phyloP scores from a whole-genome alignment of 2,113 vertebrate species.

The Scomber colias region DNA sequence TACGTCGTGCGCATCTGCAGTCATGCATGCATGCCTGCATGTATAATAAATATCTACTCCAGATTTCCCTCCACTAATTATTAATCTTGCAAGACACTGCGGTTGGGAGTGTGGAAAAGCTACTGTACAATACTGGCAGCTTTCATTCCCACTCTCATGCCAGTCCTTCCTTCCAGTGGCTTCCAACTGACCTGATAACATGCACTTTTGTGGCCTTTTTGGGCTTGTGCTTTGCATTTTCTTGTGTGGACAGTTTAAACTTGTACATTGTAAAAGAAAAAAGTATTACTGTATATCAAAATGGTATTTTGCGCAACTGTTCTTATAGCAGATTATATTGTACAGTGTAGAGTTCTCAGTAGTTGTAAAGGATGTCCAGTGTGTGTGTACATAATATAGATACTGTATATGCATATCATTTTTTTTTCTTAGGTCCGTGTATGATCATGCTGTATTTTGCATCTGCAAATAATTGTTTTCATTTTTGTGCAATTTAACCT shows the following conservation, averaged over 20 bases:
- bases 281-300: slow-evolving; percentile 83
- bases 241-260: slow-evolving; percentile 73
- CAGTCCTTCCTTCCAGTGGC: slow-evolving; percentile 79
- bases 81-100: slow-evolving; percentile 57
- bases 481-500: slow-evolving; percentile 74
- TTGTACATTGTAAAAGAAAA: slow-evolving; percentile 78
- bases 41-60: slow-evolving; percentile 64
- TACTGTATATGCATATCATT: slow-evolving; percentile 76
- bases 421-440: slow-evolving; percentile 45
- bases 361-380: slow-evolving; percentile 79
- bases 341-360: slow-evolving; percentile 83
- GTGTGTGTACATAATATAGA: slow-evolving; percentile 78
- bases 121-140: slow-evolving; percentile 30
- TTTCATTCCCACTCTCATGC: slow-evolving; percentile 28
- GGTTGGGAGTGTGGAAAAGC: slow-evolving; percentile 40
- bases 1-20: slow-evolving; percentile 19
- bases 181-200: slow-evolving; percentile 84
- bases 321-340: slow-evolving; percentile 83
- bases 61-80: slow-evolving; percentile 63
- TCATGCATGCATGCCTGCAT: slow-evolving; percentile 50
- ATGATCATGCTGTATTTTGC: slow-evolving; percentile 73
- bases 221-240: slow-evolving; percentile 81
- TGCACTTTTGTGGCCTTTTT: slow-evolving; percentile 91
- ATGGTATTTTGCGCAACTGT: slow-evolving; percentile 82
- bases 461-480: slow-evolving; percentile 63